Conservation (phyloP, 2,888 invertebrate genomes). For the Biston stratarius region DNA sequence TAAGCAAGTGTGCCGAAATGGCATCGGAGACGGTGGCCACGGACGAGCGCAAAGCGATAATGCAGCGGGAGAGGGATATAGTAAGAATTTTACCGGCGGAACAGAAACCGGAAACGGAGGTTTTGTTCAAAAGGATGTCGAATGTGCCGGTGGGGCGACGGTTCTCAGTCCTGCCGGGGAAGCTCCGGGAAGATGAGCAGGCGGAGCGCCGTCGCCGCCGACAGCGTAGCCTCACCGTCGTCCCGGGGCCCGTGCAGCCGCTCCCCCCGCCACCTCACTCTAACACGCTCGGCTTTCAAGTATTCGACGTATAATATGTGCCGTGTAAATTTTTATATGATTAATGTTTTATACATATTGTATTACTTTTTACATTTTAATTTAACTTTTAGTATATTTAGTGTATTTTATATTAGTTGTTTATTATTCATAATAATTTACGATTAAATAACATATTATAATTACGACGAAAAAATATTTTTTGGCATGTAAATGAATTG, state of each 20-base stretch:
- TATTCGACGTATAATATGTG: background rate
- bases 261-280: background rate
- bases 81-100: slow-evolving; percentile 67
- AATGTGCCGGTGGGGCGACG: slow-evolving; percentile 72
- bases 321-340: background rate
- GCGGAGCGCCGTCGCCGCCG: slow-evolving; percentile 52
- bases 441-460: background rate
- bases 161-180: slow-evolving; percentile 73
- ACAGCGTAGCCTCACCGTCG: slow-evolving; percentile 9
- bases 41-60: slow-evolving; percentile 74
- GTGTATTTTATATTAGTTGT: background rate
- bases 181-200: slow-evolving; percentile 54
- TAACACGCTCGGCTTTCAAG: background rate
- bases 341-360: background rate
- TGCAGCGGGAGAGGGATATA: slow-evolving; percentile 70
- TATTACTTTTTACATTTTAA: background rate
- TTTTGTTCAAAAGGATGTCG: slow-evolving; percentile 77
- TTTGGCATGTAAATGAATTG: too few relatives aligned
- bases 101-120: slow-evolving; percentile 67
- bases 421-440: background rate
- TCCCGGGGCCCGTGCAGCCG: slow-evolving; percentile 1
- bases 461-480: background rate
- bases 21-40: slow-evolving; percentile 64
- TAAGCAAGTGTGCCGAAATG: slow-evolving; percentile 74
- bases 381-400: background rate